Conservation (phyloP, 2,888 invertebrate species). For the Macrostomum cliftonense region DNA sequence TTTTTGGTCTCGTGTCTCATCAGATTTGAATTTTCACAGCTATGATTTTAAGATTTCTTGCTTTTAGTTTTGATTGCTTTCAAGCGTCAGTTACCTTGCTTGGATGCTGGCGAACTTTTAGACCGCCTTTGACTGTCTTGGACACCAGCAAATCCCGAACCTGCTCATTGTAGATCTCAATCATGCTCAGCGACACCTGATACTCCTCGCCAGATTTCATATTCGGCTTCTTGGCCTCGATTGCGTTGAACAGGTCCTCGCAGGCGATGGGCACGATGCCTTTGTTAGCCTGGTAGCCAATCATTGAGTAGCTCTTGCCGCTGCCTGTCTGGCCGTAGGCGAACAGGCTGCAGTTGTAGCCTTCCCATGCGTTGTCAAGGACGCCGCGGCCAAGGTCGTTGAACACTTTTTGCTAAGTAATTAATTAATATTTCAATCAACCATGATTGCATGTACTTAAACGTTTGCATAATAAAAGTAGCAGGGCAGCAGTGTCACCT, state of each 20-base stretch:
- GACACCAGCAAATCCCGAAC: conserved; percentile 19
- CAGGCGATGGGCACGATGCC: conserved; percentile 28
- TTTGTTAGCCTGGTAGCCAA: conserved; percentile 29
- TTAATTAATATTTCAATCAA: too few species aligned
- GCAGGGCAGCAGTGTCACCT: conserved; percentile 9
- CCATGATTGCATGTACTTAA: too few species aligned
- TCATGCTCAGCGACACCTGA: conserved; percentile 22
- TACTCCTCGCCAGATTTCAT: conserved; percentile 21
- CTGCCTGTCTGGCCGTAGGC: conserved; percentile 35
- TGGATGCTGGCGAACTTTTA: conserved; percentile 21
- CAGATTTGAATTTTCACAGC: too few species aligned
- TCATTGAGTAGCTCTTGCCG: conserved; percentile 33
- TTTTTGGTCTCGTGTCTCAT: too few species aligned
- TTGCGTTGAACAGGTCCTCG: conserved; percentile 21
- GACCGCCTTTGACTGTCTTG: conserved; percentile 18
- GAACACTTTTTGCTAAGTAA: conserved; percentile 22
- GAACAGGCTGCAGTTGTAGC: conserved; percentile 32
- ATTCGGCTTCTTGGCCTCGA: conserved; percentile 13
- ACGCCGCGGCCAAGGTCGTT: conserved; percentile 28
- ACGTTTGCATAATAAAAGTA: neutral
- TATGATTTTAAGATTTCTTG: too few species aligned
- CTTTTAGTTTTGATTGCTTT: too few species aligned
- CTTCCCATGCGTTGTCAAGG: conserved; percentile 32
- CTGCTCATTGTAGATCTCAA: conserved; percentile 24
- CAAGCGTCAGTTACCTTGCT: conserved; percentile 9